These are phyloP conservation scores for Pangasius djambal DNA, from an alignment of 2,797 vertebrate genomes.

Conservation along the genomic window DNA sequence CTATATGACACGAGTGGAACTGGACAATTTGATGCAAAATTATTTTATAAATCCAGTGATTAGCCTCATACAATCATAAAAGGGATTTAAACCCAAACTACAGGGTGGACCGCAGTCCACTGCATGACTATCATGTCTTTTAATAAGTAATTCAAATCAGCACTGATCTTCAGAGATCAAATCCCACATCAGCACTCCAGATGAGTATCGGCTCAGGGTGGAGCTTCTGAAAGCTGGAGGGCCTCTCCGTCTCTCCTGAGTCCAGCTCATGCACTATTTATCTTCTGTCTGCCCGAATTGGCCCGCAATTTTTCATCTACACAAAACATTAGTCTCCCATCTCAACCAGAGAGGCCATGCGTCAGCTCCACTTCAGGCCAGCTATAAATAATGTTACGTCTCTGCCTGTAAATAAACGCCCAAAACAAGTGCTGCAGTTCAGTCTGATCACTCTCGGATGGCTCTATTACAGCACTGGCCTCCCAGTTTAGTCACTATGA, in stretches of 20 bases:
- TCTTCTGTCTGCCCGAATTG: slow-evolving; percentile 61
- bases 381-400: slow-evolving; percentile 48
- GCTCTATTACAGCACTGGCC: slow-evolving; percentile 42
- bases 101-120: background rate
- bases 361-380: slow-evolving; percentile 52
- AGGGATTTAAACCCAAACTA: background rate
- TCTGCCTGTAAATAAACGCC: slow-evolving; percentile 56
- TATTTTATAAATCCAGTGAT: background rate
- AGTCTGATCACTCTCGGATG: slow-evolving; percentile 50
- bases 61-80: background rate
- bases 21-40: background rate
- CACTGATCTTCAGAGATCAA: slow-evolving; percentile 1
- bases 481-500: slow-evolving; percentile 39
- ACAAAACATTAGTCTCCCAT: slow-evolving; percentile 53
- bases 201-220: background rate
- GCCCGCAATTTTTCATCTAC: slow-evolving; percentile 57
- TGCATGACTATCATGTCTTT: background rate
- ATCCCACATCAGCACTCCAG: slow-evolving; percentile 22
- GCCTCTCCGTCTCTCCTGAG: slow-evolving; percentile 49
- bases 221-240: slow-evolving; percentile 14
- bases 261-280: slow-evolving; percentile 54
- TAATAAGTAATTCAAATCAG: slow-evolving; percentile 27
- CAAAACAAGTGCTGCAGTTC: slow-evolving; percentile 58
- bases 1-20: background rate
- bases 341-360: slow-evolving; percentile 54